These are phyloP conservation scores for Smithornis capensis DNA, from an alignment of 2,113 vertebrate species.

Conservation along the genomic window DNA sequence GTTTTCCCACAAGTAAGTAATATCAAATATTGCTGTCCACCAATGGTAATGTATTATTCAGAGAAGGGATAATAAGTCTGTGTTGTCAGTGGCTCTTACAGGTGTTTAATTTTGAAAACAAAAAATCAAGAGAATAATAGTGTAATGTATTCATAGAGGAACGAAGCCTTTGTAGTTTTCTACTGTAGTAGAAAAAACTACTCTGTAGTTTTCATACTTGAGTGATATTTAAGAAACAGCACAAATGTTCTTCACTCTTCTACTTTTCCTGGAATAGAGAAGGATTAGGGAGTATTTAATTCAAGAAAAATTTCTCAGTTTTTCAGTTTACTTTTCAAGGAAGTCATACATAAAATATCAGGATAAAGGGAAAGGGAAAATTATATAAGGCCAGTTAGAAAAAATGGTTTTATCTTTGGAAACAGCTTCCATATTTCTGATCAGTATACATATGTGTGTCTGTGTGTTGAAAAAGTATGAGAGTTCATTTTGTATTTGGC, in stretches of 20 bases:
- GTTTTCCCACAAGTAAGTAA: not conserved
- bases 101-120: not conserved
- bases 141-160: not conserved
- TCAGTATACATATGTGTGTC: fast-evolving
- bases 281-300: not conserved
- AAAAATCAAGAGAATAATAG: not conserved
- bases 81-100: not conserved
- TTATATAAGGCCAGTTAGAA: not conserved
- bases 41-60: not conserved
- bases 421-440: not conserved
- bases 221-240: not conserved
- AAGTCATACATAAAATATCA: not conserved
- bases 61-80: not conserved
- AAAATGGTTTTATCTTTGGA: not conserved
- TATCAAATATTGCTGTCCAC: not conserved
- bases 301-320: not conserved
- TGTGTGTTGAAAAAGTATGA: not conserved
- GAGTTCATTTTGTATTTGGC: not conserved
- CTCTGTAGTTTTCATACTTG: too few relatives aligned
- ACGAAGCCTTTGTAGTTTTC: not conserved
- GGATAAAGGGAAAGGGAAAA: not conserved
- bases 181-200: too few relatives aligned
- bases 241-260: not conserved
- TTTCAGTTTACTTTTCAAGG: not conserved
- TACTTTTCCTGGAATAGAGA: not conserved